Percentiles rank a stretch among this genome's conserved stretches.
phyloP scores from a whole-genome alignment of 2,888 invertebrate genomes.

The Drosophila mimica region DNA sequence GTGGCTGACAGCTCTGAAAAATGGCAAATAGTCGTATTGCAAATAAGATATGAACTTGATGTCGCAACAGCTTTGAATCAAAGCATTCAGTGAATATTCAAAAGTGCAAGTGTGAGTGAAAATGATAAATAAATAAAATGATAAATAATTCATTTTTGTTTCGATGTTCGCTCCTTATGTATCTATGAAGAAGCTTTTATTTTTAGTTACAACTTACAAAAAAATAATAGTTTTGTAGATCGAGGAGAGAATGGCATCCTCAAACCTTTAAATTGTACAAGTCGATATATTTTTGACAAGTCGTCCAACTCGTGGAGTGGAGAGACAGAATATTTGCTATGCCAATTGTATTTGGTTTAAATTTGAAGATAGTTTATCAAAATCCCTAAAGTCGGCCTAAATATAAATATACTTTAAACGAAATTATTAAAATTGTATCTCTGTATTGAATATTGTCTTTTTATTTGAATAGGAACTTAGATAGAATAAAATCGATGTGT shows the following conservation, averaged over 20 bases:
- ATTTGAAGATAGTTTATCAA: not conserved
- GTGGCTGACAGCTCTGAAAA: slow-evolving; percentile 71
- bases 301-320: not conserved
- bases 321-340: not conserved
- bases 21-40: slow-evolving; percentile 49
- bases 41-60: slow-evolving; percentile 56
- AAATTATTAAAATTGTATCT: not conserved
- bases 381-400: not conserved
- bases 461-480: not conserved
- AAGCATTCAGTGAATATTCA: slow-evolving; percentile 23
- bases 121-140: not conserved
- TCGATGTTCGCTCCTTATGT: not conserved
- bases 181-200: not conserved
- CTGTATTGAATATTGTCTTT: not conserved
- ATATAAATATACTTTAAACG: not conserved
- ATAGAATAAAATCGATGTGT: not conserved
- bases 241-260: not conserved
- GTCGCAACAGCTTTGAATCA: slow-evolving; percentile 40
- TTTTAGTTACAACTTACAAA: not conserved
- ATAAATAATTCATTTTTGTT: not conserved
- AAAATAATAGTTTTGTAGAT: not conserved
- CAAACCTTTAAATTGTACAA: not conserved
- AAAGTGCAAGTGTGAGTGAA: not conserved
- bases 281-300: not conserved
- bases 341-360: not conserved